Conservation (phyloP, 2,797 vertebrate species). For the Okamejei kenojei region DNA sequence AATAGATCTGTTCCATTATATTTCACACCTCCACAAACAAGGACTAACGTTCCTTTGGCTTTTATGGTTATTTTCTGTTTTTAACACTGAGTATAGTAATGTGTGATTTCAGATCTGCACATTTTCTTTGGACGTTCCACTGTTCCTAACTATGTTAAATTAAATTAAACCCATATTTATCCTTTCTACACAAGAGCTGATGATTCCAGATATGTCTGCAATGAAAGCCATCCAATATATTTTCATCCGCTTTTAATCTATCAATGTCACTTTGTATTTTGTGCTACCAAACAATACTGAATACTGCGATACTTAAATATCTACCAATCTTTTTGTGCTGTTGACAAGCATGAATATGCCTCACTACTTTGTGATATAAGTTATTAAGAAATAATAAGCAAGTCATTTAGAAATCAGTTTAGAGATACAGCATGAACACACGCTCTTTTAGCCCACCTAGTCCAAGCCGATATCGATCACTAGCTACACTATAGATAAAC, state of each 20-base stretch:
- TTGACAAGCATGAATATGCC: too few species aligned
- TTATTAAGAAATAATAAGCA: background rate
- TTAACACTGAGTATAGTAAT: background rate
- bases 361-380: background rate
- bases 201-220: too few species aligned
- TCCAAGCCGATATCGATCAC: too few species aligned
- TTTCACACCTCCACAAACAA: background rate
- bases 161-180: background rate
- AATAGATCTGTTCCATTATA: background rate
- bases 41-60: background rate
- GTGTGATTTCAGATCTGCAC: background rate
- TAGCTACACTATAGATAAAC: too few species aligned
- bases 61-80: background rate
- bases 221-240: too few species aligned
- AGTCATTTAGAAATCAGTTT: too few species aligned
- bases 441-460: too few species aligned
- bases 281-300: background rate
- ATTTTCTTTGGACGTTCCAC: background rate
- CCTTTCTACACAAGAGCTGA: too few species aligned
- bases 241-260: background rate
- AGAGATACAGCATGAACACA: too few species aligned
- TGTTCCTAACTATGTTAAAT: background rate
- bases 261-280: background rate
- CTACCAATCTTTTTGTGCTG: background rate
- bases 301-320: background rate